phyloP scores from a whole-genome alignment of 2,113 vertebrate genomes.

The Emydocephalus ijimae region DNA sequence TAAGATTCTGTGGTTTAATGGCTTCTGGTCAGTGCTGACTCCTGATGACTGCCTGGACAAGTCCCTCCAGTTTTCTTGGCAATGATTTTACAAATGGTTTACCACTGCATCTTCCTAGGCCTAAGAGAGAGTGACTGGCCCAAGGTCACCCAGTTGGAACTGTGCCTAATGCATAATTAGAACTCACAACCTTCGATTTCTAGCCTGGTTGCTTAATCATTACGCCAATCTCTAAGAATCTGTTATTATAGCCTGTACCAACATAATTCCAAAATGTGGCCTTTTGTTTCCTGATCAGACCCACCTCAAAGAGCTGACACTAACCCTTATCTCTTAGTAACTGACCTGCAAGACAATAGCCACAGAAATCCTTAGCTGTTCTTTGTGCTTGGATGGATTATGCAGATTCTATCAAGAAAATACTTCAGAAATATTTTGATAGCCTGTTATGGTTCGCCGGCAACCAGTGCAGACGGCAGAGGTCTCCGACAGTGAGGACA shows the following conservation, averaged over 20 bases:
- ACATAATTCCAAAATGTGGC: background rate
- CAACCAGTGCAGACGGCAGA: too few species aligned
- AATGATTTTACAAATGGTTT: background rate
- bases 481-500: too few species aligned
- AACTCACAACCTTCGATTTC: background rate
- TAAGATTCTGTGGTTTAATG: background rate
- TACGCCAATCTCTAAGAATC: background rate
- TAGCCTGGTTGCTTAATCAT: background rate
- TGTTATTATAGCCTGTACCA: background rate
- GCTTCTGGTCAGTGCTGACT: background rate
- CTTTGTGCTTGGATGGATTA: background rate
- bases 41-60: background rate
- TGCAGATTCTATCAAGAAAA: background rate
- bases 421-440: background rate
- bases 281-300: background rate
- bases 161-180: background rate
- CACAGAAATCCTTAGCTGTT: background rate
- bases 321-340: background rate
- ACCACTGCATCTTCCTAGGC: background rate
- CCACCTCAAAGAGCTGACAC: background rate
- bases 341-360: background rate
- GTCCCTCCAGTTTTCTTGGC: background rate
- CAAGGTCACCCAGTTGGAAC: background rate
- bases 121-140: background rate
- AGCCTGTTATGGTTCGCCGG: background rate